Base-by-base conservation (phyloP, 2,113 vertebrate genomes). In the Myodes glareolus region DNA sequence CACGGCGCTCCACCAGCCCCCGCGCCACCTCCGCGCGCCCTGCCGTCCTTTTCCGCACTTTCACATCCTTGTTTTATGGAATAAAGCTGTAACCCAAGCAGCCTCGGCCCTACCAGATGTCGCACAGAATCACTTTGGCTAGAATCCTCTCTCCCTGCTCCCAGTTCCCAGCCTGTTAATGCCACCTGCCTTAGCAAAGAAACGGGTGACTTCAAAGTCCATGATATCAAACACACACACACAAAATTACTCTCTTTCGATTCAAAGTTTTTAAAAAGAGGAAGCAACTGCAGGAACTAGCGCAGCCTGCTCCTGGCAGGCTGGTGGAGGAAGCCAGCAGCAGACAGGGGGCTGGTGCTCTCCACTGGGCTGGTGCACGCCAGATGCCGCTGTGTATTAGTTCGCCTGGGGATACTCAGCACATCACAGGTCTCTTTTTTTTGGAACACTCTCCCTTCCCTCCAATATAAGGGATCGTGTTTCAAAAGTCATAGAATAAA, bases 21-120 rank as follows among this genome's bases (percentile, higher is more conserved):
- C 90, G 97, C 89, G 23, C 45, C 92, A 82, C 91, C 97, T 88
- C 45, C 45, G 61, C 86, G 94, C 94, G 84, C 93, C 81, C 97
- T 98, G 97, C 98, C 97, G 96, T 96, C 50, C 94, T 98, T 98
- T 98, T 98, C 98, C 97, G 97, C 97, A 98, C 96, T 98, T 98
- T 98, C 98, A 97, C 93, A 92, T 98, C 98, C 97, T 97, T 61
- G 88, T 97, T 98, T 98, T 97, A 97, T 97, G 96, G 98, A 98
- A 97, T 97, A 98, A 98, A 98, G 95, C 95, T 81, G 93, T 97
- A 98, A 98, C 96, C 78, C 96, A 98, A 97, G 94, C 65, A 39
- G 47, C 96, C 92, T 98, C 97, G 97, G 92, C 92, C 96, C 95
- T 98, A 98, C 97, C 98, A 98, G 98, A 98, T 98, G 97, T 98